A percentile compares a stretch with the other conserved stretches of the same genome.
Evolutionary conservation across 1,140 invertebrate genomes (phyloP).

Genomic region (Yoshiicerus persimilis): DNA sequence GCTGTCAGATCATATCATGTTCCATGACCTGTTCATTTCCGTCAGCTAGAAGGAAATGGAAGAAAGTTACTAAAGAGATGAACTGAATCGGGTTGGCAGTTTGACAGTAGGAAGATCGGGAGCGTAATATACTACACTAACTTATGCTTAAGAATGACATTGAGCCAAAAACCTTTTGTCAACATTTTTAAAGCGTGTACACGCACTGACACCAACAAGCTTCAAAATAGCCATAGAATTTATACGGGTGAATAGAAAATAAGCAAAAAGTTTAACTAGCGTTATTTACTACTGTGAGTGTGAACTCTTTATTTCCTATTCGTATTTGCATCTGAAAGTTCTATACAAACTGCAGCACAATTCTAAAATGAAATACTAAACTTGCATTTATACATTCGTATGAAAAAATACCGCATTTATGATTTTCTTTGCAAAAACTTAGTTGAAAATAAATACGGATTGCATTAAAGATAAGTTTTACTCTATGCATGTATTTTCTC

Average conservation of each 20-base stretch:
- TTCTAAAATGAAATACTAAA: too few relatives aligned
- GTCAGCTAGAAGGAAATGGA: too few relatives aligned
- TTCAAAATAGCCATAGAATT: background rate
- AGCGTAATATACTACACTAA: background rate
- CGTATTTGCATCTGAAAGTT: background rate
- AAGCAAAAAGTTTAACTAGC: background rate
- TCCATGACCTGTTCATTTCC: too few relatives aligned
- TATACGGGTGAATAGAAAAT: background rate
- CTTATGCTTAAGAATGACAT: background rate
- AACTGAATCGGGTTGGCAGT: background rate
- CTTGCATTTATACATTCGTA: too few relatives aligned
- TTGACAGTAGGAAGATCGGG: background rate
- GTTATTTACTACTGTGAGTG: background rate
- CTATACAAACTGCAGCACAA: too few relatives aligned
- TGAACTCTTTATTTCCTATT: background rate
- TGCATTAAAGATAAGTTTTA: too few relatives aligned
- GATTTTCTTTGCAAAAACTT: too few relatives aligned
- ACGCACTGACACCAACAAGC: background rate
- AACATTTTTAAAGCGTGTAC: background rate
- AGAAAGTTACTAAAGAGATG: too few relatives aligned
- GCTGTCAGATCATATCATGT: too few relatives aligned
- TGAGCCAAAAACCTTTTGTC: background rate
- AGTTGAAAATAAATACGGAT: too few relatives aligned
- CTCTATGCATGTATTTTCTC: too few relatives aligned
- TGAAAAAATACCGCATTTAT: too few relatives aligned